Percentiles rank a stretch among this genome's conserved stretches.
Evolutionary conservation across 2,888 invertebrate species (phyloP).

Genomic region (Acrobasis repandana): DNA sequence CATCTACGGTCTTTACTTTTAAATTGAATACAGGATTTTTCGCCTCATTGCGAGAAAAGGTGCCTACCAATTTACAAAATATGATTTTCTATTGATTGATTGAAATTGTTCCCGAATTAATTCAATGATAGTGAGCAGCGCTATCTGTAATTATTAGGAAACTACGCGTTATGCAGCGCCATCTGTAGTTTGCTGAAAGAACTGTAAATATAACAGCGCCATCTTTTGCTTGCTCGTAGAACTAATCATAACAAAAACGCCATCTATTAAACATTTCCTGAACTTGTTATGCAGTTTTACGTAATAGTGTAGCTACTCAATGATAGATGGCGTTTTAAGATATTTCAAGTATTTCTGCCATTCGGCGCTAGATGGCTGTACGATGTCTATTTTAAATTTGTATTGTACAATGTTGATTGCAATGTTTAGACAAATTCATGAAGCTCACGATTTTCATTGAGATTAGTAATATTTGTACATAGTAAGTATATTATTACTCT

Average conservation of each 20-base stretch:
- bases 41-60: too few relatives aligned
- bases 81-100: too few relatives aligned
- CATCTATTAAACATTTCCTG: neutral
- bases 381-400: neutral
- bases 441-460: too few relatives aligned
- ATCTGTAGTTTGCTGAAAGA: slow-evolving; percentile 20
- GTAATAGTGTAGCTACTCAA: slow-evolving; percentile 17
- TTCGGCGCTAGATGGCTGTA: neutral
- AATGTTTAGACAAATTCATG: too few relatives aligned
- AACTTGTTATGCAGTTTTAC: neutral
- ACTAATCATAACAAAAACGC: neutral
- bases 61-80: too few relatives aligned
- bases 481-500: too few relatives aligned
- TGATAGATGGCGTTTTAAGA: slow-evolving; percentile 33
- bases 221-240: neutral
- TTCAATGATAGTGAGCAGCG: too few relatives aligned
- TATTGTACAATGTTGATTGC: neutral
- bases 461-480: too few relatives aligned
- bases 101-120: too few relatives aligned
- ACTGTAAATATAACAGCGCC: neutral
- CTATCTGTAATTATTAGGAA: too few relatives aligned
- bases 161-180: slow-evolving; percentile 7
- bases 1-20: too few relatives aligned
- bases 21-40: too few relatives aligned
- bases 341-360: neutral